These are phyloP conservation scores for Euplagia quadripunctaria DNA, from an alignment of 2,888 invertebrate species.

Conservation along the genomic window DNA sequence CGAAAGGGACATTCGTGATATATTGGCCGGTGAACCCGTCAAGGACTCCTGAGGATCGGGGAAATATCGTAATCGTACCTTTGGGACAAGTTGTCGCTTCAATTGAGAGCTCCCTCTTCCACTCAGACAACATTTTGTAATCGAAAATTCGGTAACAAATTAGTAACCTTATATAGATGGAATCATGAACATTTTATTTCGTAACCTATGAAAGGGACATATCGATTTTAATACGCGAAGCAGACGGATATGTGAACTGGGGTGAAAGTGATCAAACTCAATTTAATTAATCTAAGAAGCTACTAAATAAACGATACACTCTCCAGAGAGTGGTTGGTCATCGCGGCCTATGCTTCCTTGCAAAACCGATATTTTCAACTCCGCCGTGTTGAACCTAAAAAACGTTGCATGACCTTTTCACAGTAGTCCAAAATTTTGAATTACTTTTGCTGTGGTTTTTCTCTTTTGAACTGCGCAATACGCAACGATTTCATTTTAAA, in stretches of 20 bases:
- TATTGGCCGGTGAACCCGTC: conserved; percentile 47
- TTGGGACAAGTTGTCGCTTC: conserved; percentile 54
- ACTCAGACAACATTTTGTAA: conserved; percentile 36
- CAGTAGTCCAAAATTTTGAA: background rate
- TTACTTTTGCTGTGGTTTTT: background rate
- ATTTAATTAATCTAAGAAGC: background rate
- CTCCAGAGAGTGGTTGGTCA: background rate
- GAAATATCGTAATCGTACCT: conserved; percentile 56
- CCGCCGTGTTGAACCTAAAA: background rate
- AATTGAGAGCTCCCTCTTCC: conserved; percentile 43
- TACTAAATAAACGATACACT: no score
- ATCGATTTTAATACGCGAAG: no score
- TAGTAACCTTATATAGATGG: conserved; percentile 28
- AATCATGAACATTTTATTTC: background rate
- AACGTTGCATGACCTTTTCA: background rate
- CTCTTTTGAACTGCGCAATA: background rate
- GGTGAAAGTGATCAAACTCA: background rate
- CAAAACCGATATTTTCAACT: background rate
- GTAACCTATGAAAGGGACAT: background rate
- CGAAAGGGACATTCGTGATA: conserved; percentile 40
- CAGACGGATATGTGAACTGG: no score
- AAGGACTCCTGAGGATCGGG: conserved; percentile 27
- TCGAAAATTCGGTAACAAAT: conserved; percentile 41
- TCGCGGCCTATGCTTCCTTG: background rate
- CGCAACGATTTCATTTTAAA: background rate